Conservation (phyloP, 2,888 invertebrate genomes). For the Agrochola lychnidis region DNA sequence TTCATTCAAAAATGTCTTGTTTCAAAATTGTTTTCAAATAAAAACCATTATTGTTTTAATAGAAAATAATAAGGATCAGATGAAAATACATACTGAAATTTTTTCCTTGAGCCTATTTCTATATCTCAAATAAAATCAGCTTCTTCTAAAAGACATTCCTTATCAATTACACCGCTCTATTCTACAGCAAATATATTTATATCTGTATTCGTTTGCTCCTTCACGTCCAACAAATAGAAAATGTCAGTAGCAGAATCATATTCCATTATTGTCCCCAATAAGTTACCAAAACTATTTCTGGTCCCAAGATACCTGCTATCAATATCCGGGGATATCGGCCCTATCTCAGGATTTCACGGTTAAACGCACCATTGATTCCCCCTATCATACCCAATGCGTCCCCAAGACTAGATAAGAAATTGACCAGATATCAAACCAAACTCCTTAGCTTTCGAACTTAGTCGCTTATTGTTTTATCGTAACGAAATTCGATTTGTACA, state of each 20-base stretch:
- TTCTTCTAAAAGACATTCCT: conserved; percentile 11
- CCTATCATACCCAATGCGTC: conserved; percentile 82
- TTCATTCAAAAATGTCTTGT: not conserved
- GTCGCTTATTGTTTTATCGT: conserved; percentile 71
- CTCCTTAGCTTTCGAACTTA: conserved; percentile 73
- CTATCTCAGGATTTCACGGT: conserved; percentile 89
- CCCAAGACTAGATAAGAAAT: conserved; percentile 86
- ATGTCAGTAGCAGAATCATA: conserved; percentile 73
- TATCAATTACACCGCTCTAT: conserved; percentile 21
- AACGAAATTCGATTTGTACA: conserved; percentile 47
- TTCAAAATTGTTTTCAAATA: not conserved
- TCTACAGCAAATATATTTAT: conserved; percentile 19
- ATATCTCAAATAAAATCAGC: not conserved
- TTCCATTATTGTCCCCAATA: conserved; percentile 78
- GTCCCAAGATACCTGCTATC: conserved; percentile 86
- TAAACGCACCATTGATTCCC: conserved; percentile 85
- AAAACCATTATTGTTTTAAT: not conserved
- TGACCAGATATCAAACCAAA: conserved; percentile 82
- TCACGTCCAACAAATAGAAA: conserved; percentile 57
- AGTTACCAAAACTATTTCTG: conserved; percentile 83
- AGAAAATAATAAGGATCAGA: not conserved
- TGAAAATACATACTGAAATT: not conserved
- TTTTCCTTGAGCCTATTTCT: not conserved
- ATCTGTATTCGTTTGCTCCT: conserved; percentile 47
- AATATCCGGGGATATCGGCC: conserved; percentile 84